Base-by-base conservation (phyloP, 1,140 invertebrate species). In the Heterodera schachtii region DNA sequence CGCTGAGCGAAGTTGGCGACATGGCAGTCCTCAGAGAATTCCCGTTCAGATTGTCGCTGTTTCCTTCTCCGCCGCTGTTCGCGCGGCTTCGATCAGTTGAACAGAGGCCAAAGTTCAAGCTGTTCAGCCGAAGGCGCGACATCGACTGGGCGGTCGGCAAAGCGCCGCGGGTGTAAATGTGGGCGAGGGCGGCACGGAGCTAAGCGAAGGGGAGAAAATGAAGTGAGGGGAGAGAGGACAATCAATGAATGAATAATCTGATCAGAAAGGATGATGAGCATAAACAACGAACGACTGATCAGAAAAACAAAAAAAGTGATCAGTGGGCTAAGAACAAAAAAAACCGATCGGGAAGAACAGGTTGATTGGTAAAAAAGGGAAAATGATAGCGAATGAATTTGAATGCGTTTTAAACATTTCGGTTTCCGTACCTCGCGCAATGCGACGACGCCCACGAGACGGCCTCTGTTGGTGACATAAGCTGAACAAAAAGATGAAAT, bases 381-480 rank as follows among this genome's bases (percentile, higher is more conserved):
- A 31, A 31, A 0, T 31, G 31, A 31, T 1, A 0, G 31, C n/a
- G n/a, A n/a, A n/a, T n/a, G n/a, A n/a, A n/a, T n/a, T n/a, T 31
- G 31, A 31, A 31, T 31, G 31, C 31, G 31, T 31, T 31, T 31
- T 1, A 31, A 31, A 31, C 31, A 31, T 31, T 31, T 31, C 31
- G 31, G 13, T 13, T 47, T 77, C 9, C 49, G 49, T 90, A 96
- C 95, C 92, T 98, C 97, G 92, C 96, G 96, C 0, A 98, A 91
- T 6, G 95, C 95, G 3, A 98, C 96, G 0, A 99, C 96, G 3
- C 97, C 97, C 47, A 98, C 94, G 1, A 99, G 92, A 85, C 94
- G 92, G 0, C 97, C 97, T 79, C 96, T 96, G 60, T 96, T 95
- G 6, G 97, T 99, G 1, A 99, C 97, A 91, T 98, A 99, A 3